phyloP scores from a whole-genome alignment of 2,113 vertebrate genomes.

The Promerops cafer region DNA sequence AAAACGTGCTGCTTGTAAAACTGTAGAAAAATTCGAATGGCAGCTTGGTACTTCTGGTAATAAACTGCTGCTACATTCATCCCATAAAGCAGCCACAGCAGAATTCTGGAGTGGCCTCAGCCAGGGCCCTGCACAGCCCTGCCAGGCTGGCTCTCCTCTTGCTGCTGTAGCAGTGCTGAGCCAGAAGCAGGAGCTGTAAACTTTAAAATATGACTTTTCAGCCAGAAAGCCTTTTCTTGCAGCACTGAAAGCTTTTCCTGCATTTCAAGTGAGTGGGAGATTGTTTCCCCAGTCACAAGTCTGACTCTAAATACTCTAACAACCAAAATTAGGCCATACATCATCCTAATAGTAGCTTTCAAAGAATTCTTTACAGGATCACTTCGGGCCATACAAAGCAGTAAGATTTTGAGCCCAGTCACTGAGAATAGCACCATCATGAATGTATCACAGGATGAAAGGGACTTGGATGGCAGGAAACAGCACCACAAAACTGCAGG shows the following conservation, averaged over 20 bases:
- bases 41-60: constrained; percentile 12
- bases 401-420: constrained; percentile 10
- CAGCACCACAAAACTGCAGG: accelerated
- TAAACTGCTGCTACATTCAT: constrained; percentile 22
- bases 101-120: background rate
- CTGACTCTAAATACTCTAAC: constrained; percentile 72
- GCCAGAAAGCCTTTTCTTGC: constrained; percentile 33
- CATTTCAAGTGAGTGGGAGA: constrained; percentile 55
- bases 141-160: background rate
- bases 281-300: constrained; percentile 44
- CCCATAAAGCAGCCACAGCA: background rate
- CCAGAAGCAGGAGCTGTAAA: constrained; percentile 67
- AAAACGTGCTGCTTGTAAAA: background rate
- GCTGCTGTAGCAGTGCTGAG: constrained; percentile 57
- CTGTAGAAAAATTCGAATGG: background rate
- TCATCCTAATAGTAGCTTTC: constrained; percentile 76
- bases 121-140: background rate
- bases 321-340: constrained; percentile 78
- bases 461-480: background rate
- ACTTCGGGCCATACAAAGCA: constrained; percentile 62
- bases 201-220: constrained; percentile 61
- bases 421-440: background rate
- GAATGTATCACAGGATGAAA: background rate
- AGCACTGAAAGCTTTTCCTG: constrained; percentile 35
- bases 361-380: constrained; percentile 75